Conservation (phyloP, 1,140 invertebrate genomes). For the Aphis craccivora region DNA sequence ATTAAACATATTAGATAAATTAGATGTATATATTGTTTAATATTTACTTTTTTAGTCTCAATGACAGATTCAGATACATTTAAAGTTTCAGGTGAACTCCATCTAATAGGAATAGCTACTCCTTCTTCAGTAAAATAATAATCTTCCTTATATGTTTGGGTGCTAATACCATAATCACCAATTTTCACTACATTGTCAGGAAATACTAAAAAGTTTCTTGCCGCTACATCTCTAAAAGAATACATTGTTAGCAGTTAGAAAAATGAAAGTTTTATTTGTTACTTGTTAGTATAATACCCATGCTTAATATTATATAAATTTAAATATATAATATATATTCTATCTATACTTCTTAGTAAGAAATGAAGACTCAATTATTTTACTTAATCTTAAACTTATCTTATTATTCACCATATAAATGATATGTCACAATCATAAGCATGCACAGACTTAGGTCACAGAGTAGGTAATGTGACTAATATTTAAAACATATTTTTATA, state of each 20-base stretch:
- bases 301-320: neutral
- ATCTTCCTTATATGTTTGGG: constrained; percentile 70
- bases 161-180: constrained; percentile 72
- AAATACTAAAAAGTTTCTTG: constrained; percentile 72
- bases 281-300: neutral
- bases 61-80: constrained; percentile 74
- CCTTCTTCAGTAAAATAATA: constrained; percentile 78
- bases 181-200: constrained; percentile 70
- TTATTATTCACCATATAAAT: neutral
- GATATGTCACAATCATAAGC: neutral
- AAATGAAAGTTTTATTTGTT: neutral
- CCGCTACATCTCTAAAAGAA: constrained; percentile 70
- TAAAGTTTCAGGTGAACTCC: constrained; percentile 79
- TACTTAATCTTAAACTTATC: no score
- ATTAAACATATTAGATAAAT: neutral
- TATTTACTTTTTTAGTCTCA: constrained; percentile 69
- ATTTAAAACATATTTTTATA: neutral
- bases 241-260: neutral
- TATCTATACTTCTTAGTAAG: neutral
- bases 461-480: neutral
- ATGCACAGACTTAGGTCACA: neutral
- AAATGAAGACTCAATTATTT: neutral
- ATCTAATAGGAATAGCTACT: constrained; percentile 75
- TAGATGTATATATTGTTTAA: neutral
- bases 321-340: neutral